Evolutionary conservation across 2,888 invertebrate genomes (phyloP), one percentile per base, ranked within the genome.

Genomic region (Linnaemya tessellans): DNA sequence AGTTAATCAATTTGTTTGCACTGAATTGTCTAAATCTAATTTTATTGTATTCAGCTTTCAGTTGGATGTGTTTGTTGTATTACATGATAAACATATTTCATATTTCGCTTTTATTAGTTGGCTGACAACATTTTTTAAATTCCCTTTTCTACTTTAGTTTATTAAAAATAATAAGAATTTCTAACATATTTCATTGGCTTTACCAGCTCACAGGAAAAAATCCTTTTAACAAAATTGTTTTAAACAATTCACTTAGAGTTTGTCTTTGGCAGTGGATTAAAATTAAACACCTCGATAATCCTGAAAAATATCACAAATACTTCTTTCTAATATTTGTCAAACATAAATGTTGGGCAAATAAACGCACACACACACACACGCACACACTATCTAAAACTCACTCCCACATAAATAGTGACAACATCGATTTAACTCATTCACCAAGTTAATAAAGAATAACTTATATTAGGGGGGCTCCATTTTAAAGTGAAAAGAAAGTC

Each of bases 241-340:
- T 46, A 64, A 18, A 43, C 56, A 79, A 78, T 80, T 75, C 58
- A 35, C 13, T 13, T 49, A 58, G 65, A 60, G n/a, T 13, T 41
- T 60, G 43, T 22, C 8, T 38, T 73, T 62, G 64, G 35, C 58
- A 51, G 77, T 70, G 71, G 68, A 18, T 83, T 64, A 38, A 68
- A 51, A 58, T 62, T 58, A 73, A 68, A 89, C 89, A 90, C 90
- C 90, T 90, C 90, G 88, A 89, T 90, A 90, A 90, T 89, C 89
- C 87, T 86, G 86, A 90, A 89, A 89, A 89, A 89, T 90, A 87
- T 87, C 87, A 89, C 89, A 89, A 87, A 89, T 89, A 79, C 64
- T 86, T 84, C 86, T n/a, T n/a, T n/a, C 87, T 89, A 90, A 89
- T 89, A 90, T 90, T 89, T 87, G 89, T 89, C 81, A 84, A 68